Conservation (phyloP, 2,113 vertebrate species). For the Halcyon senegalensis region DNA sequence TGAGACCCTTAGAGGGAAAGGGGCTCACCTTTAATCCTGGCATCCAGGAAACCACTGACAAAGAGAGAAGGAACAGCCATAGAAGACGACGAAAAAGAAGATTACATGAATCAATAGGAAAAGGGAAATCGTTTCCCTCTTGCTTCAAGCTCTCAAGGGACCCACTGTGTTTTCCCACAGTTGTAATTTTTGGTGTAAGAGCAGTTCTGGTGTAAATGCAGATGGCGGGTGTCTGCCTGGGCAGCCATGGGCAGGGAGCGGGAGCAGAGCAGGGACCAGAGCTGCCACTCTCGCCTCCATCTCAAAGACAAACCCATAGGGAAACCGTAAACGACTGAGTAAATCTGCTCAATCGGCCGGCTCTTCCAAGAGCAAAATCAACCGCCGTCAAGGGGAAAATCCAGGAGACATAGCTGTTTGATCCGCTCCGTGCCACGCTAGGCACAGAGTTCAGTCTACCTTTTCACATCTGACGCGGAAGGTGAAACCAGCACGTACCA, state of each 20-base stretch:
- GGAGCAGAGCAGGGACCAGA: neutral
- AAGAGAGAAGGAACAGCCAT: neutral
- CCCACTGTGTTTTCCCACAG: neutral
- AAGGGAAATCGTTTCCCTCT: neutral
- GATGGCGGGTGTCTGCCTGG: accelerated
- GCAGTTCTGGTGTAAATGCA: neutral
- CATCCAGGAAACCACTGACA: neutral
- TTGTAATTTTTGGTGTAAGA: neutral
- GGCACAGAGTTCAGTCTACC: neutral
- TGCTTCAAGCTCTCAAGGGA: neutral
- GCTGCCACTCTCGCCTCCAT: neutral
- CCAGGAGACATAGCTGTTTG: neutral
- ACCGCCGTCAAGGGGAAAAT: neutral
- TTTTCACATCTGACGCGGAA: neutral
- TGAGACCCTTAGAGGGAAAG: neutral
- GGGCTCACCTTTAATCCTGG: neutral
- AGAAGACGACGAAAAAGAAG: neutral
- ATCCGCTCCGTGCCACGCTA: neutral
- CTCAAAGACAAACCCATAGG: neutral
- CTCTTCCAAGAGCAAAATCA: neutral
- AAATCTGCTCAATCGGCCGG: neutral
- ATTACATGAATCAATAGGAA: neutral
- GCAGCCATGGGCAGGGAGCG: too few species aligned
- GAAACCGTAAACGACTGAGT: neutral
- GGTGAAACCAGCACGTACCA: neutral